A percentile compares a stretch with the other conserved stretches of the same genome.
phyloP scores from a whole-genome alignment of 2,888 invertebrate genomes.

The Ochropacha duplaris region DNA sequence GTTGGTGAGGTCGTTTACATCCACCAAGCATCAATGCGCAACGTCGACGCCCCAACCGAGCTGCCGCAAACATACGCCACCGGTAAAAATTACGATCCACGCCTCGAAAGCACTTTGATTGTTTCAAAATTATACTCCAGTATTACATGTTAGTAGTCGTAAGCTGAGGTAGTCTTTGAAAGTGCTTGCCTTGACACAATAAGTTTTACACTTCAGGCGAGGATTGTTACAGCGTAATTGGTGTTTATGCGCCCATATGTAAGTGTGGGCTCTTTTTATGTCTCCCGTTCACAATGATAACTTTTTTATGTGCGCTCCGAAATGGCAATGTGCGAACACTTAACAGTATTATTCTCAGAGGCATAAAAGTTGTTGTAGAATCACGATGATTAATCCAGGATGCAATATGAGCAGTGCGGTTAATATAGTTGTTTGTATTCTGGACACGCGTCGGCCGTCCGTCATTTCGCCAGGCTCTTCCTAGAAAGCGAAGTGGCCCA shows the following conservation, averaged over 20 bases:
- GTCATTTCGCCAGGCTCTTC: conserved; percentile 68
- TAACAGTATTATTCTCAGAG: conserved; percentile 1
- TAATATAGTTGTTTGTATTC: conserved; percentile 62
- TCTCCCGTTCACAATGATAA: conserved; percentile 6
- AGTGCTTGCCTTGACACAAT: conserved; percentile 58
- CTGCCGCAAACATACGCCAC: neutral
- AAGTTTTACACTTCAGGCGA: conserved; percentile 40
- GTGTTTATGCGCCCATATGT: conserved; percentile 38
- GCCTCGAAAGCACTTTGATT: conserved; percentile 4
- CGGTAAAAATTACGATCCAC: conserved; percentile 7
- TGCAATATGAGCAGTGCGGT: conserved; percentile 37
- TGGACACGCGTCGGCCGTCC: conserved; percentile 45
- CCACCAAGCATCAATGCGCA: conserved; percentile 27
- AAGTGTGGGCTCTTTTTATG: conserved; percentile 42
- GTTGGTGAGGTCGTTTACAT: conserved; percentile 53
- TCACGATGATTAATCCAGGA: conserved; percentile 51
- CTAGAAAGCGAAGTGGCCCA: conserved; percentile 74
- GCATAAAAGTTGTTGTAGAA: conserved; percentile 11
- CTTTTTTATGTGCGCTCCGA: conserved; percentile 30
- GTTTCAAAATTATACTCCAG: conserved; percentile 9
- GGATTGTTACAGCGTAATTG: conserved; percentile 39
- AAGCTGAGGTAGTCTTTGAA: conserved; percentile 38
- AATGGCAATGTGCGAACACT: conserved; percentile 17
- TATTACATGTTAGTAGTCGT: conserved; percentile 14
- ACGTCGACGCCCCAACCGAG: conserved; percentile 15